Base-by-base conservation (phyloP, 1,140 invertebrate genomes). In the Zaprionus taronus region DNA sequence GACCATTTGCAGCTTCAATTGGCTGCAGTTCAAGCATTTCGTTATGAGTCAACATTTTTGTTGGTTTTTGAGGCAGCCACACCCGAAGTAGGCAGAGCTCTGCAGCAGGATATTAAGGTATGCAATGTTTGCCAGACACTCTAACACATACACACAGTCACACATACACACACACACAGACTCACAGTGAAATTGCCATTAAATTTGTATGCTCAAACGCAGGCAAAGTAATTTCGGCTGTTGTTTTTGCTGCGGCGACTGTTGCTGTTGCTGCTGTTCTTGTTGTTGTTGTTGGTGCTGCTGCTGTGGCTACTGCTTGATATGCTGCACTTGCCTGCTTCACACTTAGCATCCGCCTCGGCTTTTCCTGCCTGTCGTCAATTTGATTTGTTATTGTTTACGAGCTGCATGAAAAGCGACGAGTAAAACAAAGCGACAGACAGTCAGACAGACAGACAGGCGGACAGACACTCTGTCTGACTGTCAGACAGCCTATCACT, bases 301-400 rank as follows among this genome's bases (percentile, higher is more conserved):
- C 28, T 34, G 38, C 20, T 65, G 71, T 26, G 28, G 67, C 61
- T 66, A 28, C 62, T 69, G 51, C 38, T 75, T 75, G 72, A 70
- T 75, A 75, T 75, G 66, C 72, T 69, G 72, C 72, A 62, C 36
- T 73, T 73, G 65, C 60, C 61, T 36, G 41, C 20, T 34, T 41
- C 55, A 60, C 55, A 66, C 74, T 53, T 55, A 57, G 34, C 74
- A 65, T 76, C 73, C 73, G 68, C 44, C 68, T 77, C 57, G 47
- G 38, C 60, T 38, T 26, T 75, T 75, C 53, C 53, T 57, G 72
- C 72, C 70, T 77, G 63, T 49, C 63, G 70, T 57, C 70, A 73
- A 61, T 77, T 77, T 77, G 74, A 77, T 73, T 77, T 77, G 74
- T 73, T 72, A 77, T 73, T 77, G 74, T 72, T 73, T 77, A 66